Evolutionary conservation across 2,797 vertebrate species (phyloP).

Genomic region (Sphenopsis melanotis): DNA sequence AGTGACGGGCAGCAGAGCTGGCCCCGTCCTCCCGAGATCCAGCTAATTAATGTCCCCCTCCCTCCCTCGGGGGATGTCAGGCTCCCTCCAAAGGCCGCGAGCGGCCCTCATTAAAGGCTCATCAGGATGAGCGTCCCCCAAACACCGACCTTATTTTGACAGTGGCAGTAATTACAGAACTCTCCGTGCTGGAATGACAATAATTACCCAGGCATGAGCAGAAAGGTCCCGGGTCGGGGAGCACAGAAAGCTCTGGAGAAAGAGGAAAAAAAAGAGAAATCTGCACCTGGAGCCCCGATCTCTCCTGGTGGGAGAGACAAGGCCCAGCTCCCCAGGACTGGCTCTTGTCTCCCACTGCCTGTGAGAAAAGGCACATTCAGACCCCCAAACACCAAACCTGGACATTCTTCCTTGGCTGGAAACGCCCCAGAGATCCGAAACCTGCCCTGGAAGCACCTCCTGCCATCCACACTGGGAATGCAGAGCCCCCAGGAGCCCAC

Average conservation of each 20-base stretch:
- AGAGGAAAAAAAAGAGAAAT: neutral
- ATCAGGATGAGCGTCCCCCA: neutral
- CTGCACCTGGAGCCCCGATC: rapidly evolving
- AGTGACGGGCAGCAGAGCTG: neutral
- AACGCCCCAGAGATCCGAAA: neutral
- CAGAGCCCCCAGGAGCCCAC: neutral
- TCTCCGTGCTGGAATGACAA: neutral
- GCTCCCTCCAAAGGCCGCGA: neutral
- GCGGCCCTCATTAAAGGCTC: slow-evolving; percentile 38
- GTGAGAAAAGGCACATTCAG: neutral
- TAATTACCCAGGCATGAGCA: neutral
- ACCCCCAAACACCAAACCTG: rapidly evolving
- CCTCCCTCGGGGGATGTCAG: neutral
- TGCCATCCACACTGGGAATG: rapidly evolving
- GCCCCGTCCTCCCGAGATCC: neutral
- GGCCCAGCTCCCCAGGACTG: neutral
- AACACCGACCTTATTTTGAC: neutral
- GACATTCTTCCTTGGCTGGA: neutral
- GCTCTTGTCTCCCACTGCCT: neutral
- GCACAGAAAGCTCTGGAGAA: neutral
- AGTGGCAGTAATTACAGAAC: neutral
- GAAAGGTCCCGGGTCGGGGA: neutral
- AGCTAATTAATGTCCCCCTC: slow-evolving; percentile 36
- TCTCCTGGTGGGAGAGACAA: neutral
- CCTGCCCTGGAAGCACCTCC: neutral